These are phyloP conservation scores for Acronicta psi DNA, from an alignment of 2,888 invertebrate genomes.

Conservation along the genomic window DNA sequence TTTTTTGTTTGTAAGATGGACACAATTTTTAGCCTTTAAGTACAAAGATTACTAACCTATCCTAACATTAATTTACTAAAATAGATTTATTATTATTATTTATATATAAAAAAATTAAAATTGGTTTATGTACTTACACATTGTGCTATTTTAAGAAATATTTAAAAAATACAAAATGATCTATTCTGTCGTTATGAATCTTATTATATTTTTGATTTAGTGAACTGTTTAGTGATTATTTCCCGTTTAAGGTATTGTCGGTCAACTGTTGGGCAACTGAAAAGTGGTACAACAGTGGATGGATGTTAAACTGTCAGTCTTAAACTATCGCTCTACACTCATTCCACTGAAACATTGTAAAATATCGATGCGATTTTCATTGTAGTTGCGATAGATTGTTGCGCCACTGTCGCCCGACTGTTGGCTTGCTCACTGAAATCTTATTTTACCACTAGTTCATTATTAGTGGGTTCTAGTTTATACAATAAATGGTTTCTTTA, in stretches of 20 bases:
- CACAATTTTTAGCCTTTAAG: conserved; percentile 77
- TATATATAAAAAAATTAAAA: conserved; percentile 61
- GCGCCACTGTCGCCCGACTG: conserved; percentile 36
- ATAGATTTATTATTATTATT: conserved; percentile 69
- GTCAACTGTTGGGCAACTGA: conserved; percentile 30
- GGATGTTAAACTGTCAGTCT: conserved; percentile 6
- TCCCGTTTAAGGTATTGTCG: conserved; percentile 45
- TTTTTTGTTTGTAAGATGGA: conserved; percentile 72
- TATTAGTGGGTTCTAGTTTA: conserved; percentile 3
- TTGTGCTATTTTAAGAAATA: conserved; percentile 69
- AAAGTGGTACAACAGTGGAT: conserved; percentile 19
- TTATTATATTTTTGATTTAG: conserved; percentile 63
- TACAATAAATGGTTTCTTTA: conserved; percentile 3
- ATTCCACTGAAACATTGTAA: conserved; percentile 59
- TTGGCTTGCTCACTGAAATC: conserved; percentile 9
- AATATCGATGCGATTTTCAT: conserved; percentile 51
- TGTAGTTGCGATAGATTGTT: conserved; percentile 38
- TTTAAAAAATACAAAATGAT: conserved; percentile 67
- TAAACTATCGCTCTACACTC: conserved; percentile 43
- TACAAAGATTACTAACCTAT: conserved; percentile 83
- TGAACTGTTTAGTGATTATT: conserved; percentile 46
- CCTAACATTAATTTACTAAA: conserved; percentile 75
- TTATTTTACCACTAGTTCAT: conserved; percentile 10
- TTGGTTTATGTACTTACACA: conserved; percentile 87
- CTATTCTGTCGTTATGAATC: conserved; percentile 74